Base-by-base conservation (phyloP, 2,888 invertebrate genomes). In the Gnatocerus cornutus region DNA sequence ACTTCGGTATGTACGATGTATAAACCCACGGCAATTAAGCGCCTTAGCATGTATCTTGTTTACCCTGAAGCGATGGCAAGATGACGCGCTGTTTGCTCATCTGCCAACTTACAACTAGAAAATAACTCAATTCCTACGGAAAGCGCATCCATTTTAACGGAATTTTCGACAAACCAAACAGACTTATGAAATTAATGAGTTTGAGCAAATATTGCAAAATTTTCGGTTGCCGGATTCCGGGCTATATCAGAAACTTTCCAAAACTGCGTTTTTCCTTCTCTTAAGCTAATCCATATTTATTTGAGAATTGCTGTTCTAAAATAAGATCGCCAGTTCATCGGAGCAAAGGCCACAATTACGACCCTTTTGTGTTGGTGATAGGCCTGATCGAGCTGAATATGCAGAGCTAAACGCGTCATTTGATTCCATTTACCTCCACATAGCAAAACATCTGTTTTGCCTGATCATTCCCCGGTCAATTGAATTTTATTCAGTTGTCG, bases 401-500 rank as follows among this genome's bases (percentile, higher is more conserved):
- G 41, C 41, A 41, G 13, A 41, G 9, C 16, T 30, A 55, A 55
- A 55, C 41, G 59, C 59, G 46, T 45, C 59, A 62, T 62, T 62
- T 50, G 62, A 62, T 62, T 62, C 50, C 27, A 62, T 62, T 59
- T 62, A 50, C 50, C 27, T 56, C 43, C 37, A 33, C 39, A 50
- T 50, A 13, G 50, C 48, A 62, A 50, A 62, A 46, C 52, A 58
- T 65, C 46, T 59, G 66, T 58, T 48, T 59, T 59, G 59, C 39
- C 27, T 39, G 52, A 67, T 59, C 45, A 59, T 67, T 67, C 59
- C 33, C 67, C 64, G 55, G 55, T 56, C 66, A 58, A 68, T 68
- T 62, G 68, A 64, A 56, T 68, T 63, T 63, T 65, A 64, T 64
- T 64, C 53, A 16, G 29, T 9, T 64, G 64, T 64, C 55, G 59